These are phyloP conservation scores for Aproaerema taeniolella DNA, from an alignment of 2,888 invertebrate genomes.

Conservation along the genomic window DNA sequence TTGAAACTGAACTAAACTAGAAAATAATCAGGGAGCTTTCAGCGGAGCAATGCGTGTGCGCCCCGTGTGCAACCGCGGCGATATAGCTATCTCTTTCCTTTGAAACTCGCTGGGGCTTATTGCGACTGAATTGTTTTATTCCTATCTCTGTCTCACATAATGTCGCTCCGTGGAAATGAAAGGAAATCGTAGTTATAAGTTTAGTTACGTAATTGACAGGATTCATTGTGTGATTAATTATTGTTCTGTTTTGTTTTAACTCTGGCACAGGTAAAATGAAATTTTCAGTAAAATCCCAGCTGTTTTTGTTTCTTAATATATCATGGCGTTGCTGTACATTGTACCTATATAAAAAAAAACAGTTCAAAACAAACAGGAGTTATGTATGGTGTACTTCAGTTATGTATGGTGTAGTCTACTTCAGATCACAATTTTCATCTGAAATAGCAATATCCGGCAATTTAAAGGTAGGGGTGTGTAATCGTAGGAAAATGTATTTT, in stretches of 20 bases:
- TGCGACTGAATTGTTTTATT: slow-evolving; percentile 27
- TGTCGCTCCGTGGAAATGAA: slow-evolving; percentile 51
- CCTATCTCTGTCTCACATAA: slow-evolving; percentile 32
- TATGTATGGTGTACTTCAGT: too few relatives aligned
- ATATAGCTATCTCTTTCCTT: slow-evolving; percentile 38
- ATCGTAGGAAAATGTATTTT: slow-evolving; percentile 27
- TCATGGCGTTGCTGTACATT: too few relatives aligned
- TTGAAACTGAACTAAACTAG: slow-evolving; percentile 54
- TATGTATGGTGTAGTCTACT: too few relatives aligned
- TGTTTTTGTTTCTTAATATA: too few relatives aligned
- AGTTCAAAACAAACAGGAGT: too few relatives aligned
- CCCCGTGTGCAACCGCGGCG: slow-evolving; percentile 27
- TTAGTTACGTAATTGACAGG: slow-evolving; percentile 50
- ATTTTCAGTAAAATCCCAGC: too few relatives aligned
- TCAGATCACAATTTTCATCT: background rate
- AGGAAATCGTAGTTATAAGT: slow-evolving; percentile 46
- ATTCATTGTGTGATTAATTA: slow-evolving; percentile 62
- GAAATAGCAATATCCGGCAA: background rate
- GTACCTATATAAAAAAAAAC: too few relatives aligned
- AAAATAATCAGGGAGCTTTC: slow-evolving; percentile 58
- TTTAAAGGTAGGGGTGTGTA: slow-evolving; percentile 11
- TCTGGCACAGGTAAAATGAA: slow-evolving; percentile 36
- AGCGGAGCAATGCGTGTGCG: slow-evolving; percentile 56
- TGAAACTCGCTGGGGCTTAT: slow-evolving; percentile 6
- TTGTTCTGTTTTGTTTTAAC: slow-evolving; percentile 52